Evolutionary conservation across 35 echinoderm and acorn worm genomes (phyloP), one percentile per base, ranked within the genome.

Genomic region (Lytechinus pictus): DNA sequence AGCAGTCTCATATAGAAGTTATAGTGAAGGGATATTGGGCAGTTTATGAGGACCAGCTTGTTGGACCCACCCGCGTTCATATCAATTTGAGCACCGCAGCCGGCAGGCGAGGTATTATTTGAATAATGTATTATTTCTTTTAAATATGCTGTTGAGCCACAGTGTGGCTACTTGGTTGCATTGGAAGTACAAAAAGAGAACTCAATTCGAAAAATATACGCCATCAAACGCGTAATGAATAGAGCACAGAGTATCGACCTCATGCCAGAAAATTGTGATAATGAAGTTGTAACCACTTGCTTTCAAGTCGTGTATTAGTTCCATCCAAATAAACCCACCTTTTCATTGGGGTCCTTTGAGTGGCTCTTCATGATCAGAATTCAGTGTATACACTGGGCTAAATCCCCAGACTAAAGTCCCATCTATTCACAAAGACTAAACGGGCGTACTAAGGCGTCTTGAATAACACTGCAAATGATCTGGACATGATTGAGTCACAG

Each of bases 211-310:
- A 79, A 60, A 79, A 79, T 79, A 79, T n/a, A 79, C 66, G n/a
- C 66, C 66, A 4, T 16, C 19, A n/a, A 6, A 21, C 19, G 19
- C 66, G n/a, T 24, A 79, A 79, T 79, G 21, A 16, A 79, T 79
- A 24, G 19, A 79, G 16, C n/a, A 16, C 21, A 6, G 24, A 21
- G 61, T 71, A 71, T 44, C 33, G 33, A 44, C 33, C 33, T 44
- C 33, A 44, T 44, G 33, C 33, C 33, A 44, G 66, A 79, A 14
- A 90, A 90, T 9, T 21, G 29, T 52, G 88, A 90, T 90, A 90
- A 90, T 90, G 29, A 90, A 90, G 88, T 90, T 90, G 88, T 90
- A 52, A 90, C 88, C 8, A 52, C 29, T 90, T 52, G 52, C 27
- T 90, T 54, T 90, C 19, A 79, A 24, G 66, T 79, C 66, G 66